Evolutionary conservation across 2,888 invertebrate species (phyloP), one percentile per base, ranked within the genome.

Genomic region (Criorhina ranunculi): DNA sequence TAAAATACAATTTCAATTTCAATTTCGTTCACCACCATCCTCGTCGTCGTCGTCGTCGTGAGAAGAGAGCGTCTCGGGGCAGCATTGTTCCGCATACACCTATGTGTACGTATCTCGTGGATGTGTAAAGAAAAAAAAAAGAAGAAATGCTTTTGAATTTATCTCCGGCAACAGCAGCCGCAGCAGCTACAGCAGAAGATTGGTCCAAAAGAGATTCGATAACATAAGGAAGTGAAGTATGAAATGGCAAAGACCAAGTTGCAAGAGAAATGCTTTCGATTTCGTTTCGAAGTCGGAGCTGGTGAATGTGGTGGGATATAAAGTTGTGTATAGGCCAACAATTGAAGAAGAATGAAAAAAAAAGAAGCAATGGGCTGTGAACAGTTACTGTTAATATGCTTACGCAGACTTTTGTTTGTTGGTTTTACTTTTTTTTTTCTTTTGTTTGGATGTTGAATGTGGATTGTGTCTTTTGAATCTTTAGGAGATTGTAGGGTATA

Each of bases 191-290:
- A n/a, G 19, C 44, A 31, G 19, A 15, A 59, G 82, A 82, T 75
- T 79, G 75, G 64, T 40, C 6, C 17, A 66, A 81, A 73, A 77
- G 77, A 77, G 69, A 77, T 62, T 67, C 64, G 69, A 73, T 59
- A 78, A 75, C 44, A 85, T 53, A 59, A 86, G 83, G 86, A 86
- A 86, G 86, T 86, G 51, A 86, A 82, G 59, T 51, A 77, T 67
- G 82, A 82, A 82, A 86, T 86, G 86, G 86, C 80, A 86, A 80
- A 86, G 85, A 80, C 73, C 76, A 78, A 72, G 57, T 59, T 37
- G 66, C 53, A 60, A n/a, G 76, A 72, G 87, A 87, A 87, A 87
- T 87, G 88, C 88, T 88, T 88, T 88, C 88, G 88, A 85, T 88
- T 88, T 88, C 88, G 76, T 88, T 88, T 87, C 66, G 81, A 83